A percentile compares a stretch with the other conserved stretches of the same genome.
phyloP scores from a whole-genome alignment of 2,888 invertebrate species.

The Sympetrum striolatum region DNA sequence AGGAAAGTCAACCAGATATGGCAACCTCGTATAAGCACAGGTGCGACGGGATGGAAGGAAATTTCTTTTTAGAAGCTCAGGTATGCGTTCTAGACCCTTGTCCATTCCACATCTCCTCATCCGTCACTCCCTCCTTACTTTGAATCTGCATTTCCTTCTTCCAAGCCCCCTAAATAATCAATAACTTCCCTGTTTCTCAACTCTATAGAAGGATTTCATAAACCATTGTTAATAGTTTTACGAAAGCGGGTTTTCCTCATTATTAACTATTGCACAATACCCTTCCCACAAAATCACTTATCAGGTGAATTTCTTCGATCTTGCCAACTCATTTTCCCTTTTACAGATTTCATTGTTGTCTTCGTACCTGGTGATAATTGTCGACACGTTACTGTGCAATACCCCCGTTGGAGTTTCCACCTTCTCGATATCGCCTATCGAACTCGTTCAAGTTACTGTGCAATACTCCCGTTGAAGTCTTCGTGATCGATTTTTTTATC shows the following conservation, averaged over 20 bases:
- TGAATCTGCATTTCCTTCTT: neutral
- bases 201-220: no score
- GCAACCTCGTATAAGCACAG: constrained; percentile 5
- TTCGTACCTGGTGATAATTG: neutral
- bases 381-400: neutral
- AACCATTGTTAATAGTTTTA: no score
- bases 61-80: neutral
- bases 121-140: neutral
- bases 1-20: neutral
- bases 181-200: neutral
- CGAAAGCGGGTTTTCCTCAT: no score
- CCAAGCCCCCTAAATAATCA: neutral
- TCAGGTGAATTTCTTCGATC: no score
- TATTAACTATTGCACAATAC: no score
- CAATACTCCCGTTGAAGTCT: neutral
- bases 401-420: neutral
- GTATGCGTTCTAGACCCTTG: constrained; percentile 6
- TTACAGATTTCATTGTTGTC: no score
- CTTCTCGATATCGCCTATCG: neutral
- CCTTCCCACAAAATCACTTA: no score
- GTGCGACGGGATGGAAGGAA: neutral
- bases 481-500: neutral
- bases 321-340: no score
- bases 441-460: neutral
- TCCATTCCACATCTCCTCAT: neutral